Base-by-base conservation (phyloP, 2,797 vertebrate genomes). In the Emydoidea blandingii region DNA sequence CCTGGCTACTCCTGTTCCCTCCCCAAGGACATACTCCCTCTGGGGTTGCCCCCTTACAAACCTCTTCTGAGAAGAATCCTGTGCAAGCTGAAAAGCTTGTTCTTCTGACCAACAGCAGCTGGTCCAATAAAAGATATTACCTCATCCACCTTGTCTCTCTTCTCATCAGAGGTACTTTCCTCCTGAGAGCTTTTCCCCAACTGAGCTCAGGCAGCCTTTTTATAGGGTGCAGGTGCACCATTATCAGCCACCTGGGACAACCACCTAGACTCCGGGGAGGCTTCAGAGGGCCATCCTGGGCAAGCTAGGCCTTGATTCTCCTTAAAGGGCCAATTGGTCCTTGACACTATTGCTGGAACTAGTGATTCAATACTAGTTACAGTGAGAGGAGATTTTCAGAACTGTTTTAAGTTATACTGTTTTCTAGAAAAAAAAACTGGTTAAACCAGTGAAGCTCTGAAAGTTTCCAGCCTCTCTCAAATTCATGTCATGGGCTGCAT, bases 391-490 rank as follows among this genome's bases (percentile, higher is more conserved):
- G 34, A 79, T 68, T 50, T 21, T 68, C 74, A 21, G 18, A 59
- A 49, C 31, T 6, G 11, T 37, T 78, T 68, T 81, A 76, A 27
- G 74, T 62, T 91, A 27, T 25, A 79, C 56, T 56, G 52, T 31
- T 92, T 92, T 89, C 92, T 91, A 68, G 52, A 83, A 84, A 79
- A 4, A 68, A 72, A 72, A 81, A 81, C 37, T 29, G 83, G 86
- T 81, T 81, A 86, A 79, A 57, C 34, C 21, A 37, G 8, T 0
- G 2, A 12, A 37, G 65, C 52, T 79, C 83, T 81, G 5, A 14
- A 34, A 86, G 76, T 76, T 88, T 76, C 91, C 80, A 79, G 86
- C 84, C 89, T 86, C 86, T 84, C 89, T 79, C 83, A 81, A 81
- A 92, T 41, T 56, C 91, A 80, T 34, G 57, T 56, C 89, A 65